phyloP scores from a whole-genome alignment of 2,888 invertebrate species.

The Mythimna vitellina region DNA sequence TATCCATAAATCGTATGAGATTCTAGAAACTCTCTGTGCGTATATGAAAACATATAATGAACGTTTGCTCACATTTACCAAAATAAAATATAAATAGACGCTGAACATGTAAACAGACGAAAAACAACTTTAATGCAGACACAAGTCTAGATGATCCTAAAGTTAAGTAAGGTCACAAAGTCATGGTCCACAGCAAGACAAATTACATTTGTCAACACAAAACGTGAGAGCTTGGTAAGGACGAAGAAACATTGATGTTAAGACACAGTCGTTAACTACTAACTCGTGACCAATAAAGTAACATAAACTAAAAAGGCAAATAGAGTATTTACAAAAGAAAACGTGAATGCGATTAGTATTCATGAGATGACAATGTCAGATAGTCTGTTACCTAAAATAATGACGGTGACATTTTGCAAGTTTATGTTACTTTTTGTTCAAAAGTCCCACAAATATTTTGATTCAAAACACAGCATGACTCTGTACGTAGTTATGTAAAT shows the following conservation, averaged over 20 bases:
- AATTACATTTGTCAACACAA: slow-evolving; percentile 44
- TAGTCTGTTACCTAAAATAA: slow-evolving; percentile 40
- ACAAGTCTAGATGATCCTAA: slow-evolving; percentile 16
- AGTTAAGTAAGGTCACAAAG: slow-evolving; percentile 33
- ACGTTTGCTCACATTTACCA: neutral
- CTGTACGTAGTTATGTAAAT: slow-evolving; percentile 23
- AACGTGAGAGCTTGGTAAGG: slow-evolving; percentile 40
- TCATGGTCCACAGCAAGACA: slow-evolving; percentile 38
- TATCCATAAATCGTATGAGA: slow-evolving; percentile 19
- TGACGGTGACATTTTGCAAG: neutral
- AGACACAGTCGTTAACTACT: slow-evolving; percentile 42
- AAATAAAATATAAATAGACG: neutral
- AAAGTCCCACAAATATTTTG: slow-evolving; percentile 17
- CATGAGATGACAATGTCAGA: slow-evolving; percentile 37
- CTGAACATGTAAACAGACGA: neutral
- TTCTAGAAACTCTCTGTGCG: neutral
- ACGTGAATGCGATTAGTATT: slow-evolving; percentile 48
- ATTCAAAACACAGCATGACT: slow-evolving; percentile 16
- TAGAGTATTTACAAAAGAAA: slow-evolving; percentile 53
- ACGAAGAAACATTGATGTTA: slow-evolving; percentile 47
- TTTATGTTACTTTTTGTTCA: slow-evolving; percentile 7
- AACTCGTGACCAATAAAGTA: slow-evolving; percentile 58
- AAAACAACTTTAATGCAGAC: slow-evolving; percentile 6
- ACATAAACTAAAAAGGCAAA: slow-evolving; percentile 53
- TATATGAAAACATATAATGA: neutral